Evolutionary conservation across 2,888 invertebrate genomes (phyloP), one percentile per base, ranked within the genome.

Genomic region (Pristionchus entomophagus): DNA sequence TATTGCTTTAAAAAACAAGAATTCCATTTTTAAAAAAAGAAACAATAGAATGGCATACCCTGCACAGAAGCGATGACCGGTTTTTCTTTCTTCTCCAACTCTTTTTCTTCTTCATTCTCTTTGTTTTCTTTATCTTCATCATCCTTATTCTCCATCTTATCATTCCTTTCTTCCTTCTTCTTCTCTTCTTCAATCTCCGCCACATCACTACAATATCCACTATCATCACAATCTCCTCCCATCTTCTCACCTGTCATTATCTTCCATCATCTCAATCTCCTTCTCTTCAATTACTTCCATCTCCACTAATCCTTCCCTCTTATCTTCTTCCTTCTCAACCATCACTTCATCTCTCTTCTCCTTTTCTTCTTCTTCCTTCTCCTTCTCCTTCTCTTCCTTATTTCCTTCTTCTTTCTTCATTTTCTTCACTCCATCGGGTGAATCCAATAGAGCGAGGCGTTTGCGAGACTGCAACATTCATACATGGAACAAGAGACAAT

Each of bases 401-500:
- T 65, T 26, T n/a, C 38, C n/a, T 19, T 69, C 69, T 14, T 22
- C 69, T 8, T 38, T 22, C 41, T 69, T 69, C 35, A 19, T 38
- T 69, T 38, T 69, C 69, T 69, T 69, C 69, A 69, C 38, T 69
- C 38, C 1, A 69, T 38, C 29, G 69, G 69, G 69, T 38, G 69
- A 69, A 38, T 69, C 69, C 14, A 17, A 65, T 12, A 69, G 69
- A 38, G 69, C 69, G 22, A 69, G 38, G 8, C 69, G 69, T 38
- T 69, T 69, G 32, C 69, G 69, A 69, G 69, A 69, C 69, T 69
- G 41, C 19, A 69, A 38, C 2, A 19, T 12, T 17, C 19, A 10
- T 45, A 14, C 6, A 10, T 45, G 14, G 45, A 45, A 10, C 6
- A 45, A 14, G 6, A 45, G 45, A 6, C 6, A 6, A 14, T 45